Percentiles rank a stretch among this genome's conserved stretches.
phyloP scores from a whole-genome alignment of 2,113 vertebrate species.

The Pavo muticus region DNA sequence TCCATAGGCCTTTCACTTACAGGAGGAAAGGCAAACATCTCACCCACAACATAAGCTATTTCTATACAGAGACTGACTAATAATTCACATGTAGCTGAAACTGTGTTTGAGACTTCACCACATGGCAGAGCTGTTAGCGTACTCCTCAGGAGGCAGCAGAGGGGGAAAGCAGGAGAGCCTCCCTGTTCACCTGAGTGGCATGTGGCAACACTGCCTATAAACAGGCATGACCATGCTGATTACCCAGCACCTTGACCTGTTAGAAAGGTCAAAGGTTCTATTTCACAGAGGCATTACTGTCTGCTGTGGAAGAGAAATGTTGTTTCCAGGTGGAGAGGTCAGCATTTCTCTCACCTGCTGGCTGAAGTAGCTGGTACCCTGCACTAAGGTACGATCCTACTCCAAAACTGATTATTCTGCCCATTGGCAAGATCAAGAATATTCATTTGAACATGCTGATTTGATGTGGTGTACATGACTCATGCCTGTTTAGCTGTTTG shows the following conservation, averaged over 20 bases:
- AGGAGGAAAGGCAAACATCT: constrained; percentile 61
- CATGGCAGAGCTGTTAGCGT: background rate
- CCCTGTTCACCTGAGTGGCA: constrained; percentile 30
- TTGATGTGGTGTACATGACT: constrained; percentile 69
- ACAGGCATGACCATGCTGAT: constrained; percentile 38
- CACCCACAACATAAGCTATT: constrained; percentile 62
- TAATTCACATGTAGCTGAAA: constrained; percentile 48
- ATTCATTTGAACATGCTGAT: constrained; percentile 75
- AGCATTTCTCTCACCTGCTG: constrained; percentile 15
- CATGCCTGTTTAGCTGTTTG: constrained; percentile 61
- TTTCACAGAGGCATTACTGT: constrained; percentile 54
- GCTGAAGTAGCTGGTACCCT: constrained; percentile 16
- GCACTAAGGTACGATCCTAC: background rate
- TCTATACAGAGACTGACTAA: constrained; percentile 28
- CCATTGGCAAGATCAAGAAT: constrained; percentile 76
- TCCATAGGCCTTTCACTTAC: constrained; percentile 1
- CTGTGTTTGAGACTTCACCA: constrained; percentile 3
- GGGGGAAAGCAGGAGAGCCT: background rate
- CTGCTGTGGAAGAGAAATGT: constrained; percentile 16
- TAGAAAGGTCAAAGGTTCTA: constrained; percentile 59
- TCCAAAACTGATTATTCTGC: constrained; percentile 64
- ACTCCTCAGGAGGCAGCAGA: background rate
- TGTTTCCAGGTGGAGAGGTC: constrained; percentile 42
- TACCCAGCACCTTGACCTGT: constrained; percentile 58
- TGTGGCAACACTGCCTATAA: constrained; percentile 23